Percentiles rank a stretch among this genome's conserved stretches.
Conservation (phyloP, 2,797 vertebrate genomes). For the Gobionotothen gibberifrons region DNA sequence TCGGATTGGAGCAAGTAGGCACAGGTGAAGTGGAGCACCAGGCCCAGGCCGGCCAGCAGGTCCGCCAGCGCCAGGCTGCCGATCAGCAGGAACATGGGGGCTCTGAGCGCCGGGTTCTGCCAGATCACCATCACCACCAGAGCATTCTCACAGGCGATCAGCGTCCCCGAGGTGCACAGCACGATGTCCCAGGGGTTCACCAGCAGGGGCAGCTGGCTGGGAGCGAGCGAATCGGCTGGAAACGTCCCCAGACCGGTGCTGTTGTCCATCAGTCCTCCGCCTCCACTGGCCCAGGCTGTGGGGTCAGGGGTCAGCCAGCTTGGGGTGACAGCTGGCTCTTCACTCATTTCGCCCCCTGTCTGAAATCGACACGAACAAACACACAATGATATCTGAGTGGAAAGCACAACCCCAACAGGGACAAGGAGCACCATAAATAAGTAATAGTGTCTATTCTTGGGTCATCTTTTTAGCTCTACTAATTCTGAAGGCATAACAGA, state of each 20-base stretch:
- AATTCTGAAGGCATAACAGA: slow-evolving; percentile 2
- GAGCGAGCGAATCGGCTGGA: slow-evolving; percentile 82
- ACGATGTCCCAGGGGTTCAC: slow-evolving; percentile 99
- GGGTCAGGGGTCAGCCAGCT: slow-evolving; percentile 91
- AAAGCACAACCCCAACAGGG: not conserved
- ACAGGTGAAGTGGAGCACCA: slow-evolving; percentile 95
- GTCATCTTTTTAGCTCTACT: not conserved
- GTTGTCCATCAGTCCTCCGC: slow-evolving; percentile 86
- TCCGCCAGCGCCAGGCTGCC: slow-evolving; percentile 97
- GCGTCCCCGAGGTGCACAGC: slow-evolving; percentile 94
- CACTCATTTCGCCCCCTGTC: slow-evolving; percentile 94
- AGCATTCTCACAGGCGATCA: slow-evolving; percentile 98
- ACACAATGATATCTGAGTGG: not conserved
- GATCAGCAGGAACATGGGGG: slow-evolving; percentile 98
- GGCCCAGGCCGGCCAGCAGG: slow-evolving; percentile 94
- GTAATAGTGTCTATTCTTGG: not conserved
- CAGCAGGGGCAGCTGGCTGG: slow-evolving; percentile 85
- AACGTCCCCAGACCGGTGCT: slow-evolving; percentile 82
- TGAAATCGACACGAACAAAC: slow-evolving; percentile 59
- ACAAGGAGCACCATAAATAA: not conserved
- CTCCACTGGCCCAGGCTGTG: slow-evolving; percentile 86
- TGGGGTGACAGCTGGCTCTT: slow-evolving; percentile 90
- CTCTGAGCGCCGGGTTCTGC: slow-evolving; percentile 95
- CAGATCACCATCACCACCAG: slow-evolving; percentile 98
- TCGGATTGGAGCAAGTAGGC: slow-evolving; percentile 96